Evolutionary conservation across 1,140 invertebrate genomes (phyloP).

Genomic region (Archegozetes longisetosus): DNA sequence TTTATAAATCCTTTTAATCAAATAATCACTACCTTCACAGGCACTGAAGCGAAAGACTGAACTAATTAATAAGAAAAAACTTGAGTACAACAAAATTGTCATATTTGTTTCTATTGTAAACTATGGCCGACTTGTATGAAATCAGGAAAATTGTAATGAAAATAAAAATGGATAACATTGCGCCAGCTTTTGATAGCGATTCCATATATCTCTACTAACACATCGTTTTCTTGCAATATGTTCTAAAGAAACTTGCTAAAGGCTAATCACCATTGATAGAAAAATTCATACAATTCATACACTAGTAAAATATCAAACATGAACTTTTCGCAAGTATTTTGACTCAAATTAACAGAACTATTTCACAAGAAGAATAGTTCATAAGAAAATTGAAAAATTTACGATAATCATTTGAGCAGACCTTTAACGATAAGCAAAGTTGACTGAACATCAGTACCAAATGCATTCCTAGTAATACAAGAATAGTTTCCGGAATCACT

Average conservation of each 20-base stretch:
- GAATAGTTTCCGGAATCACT: constrained; percentile 10
- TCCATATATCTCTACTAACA: no score
- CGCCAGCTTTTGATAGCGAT: not conserved
- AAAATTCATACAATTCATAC: not conserved
- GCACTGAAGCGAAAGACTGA: not conserved
- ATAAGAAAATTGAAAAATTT: no score
- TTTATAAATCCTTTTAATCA: not conserved
- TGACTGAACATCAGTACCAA: not conserved
- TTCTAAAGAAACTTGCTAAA: not conserved
- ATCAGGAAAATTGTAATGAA: not conserved
- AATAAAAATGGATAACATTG: not conserved
- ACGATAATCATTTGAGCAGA: not conserved
- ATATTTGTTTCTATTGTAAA: not conserved
- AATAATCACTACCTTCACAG: not conserved
- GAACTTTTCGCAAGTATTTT: not conserved
- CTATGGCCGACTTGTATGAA: not conserved
- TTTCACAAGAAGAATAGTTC: not conserved
- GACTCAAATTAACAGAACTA: not conserved
- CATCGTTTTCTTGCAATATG: no score
- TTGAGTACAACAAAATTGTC: not conserved
- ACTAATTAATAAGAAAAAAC: not conserved
- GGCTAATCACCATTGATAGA: no score
- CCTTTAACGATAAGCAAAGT: constrained; percentile 3
- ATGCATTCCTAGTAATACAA: not conserved
- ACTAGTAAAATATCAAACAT: not conserved